Base-by-base conservation (phyloP, 2,797 vertebrate genomes). In the Molossus alvarezi region DNA sequence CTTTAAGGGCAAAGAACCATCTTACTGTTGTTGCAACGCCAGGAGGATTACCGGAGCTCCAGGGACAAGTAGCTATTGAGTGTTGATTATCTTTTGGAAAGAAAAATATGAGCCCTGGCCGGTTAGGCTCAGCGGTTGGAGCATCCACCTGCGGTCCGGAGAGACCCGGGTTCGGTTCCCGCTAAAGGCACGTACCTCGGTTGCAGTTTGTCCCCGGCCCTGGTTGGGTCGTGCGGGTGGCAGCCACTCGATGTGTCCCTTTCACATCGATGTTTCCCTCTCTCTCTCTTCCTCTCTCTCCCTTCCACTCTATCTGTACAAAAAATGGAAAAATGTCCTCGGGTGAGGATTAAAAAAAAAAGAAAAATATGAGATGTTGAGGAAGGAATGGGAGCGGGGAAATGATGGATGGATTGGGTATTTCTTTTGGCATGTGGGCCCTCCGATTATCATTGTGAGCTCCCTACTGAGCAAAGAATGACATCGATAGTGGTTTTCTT, bases 1-100 rank as follows among this genome's bases (percentile, higher is more conserved):
- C 82, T 97, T 92, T 76, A 80, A 90, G n/a, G 60, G 93, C 95
- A 95, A 95, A 94, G 81, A 95, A 93, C 21, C 51, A 69, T 93
- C 91, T 92, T 73, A 90, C 80, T 89, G 51, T 94, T 89, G 51
- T 94, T 86, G 77, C 20, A 60, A 12, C 76, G 37, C 60, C 60
- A 27, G 58, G 76, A 86, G 64, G 67, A 37, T 94, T 69, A 51
- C 88, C 0, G 21, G 89, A 85, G 91, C 55, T 33, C 21, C 0
- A 6, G 60, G 57, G 48, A 82, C 75, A 72, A 64, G 64, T 37
- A 29, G 82, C 88, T 91, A 33, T 75, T 71, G 65, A 94, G 73
- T 80, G 48, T 71, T 67, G 62, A 29, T 90, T 90, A 58, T 75
- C 77, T 83, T 88, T 72, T 48, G 37, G 21, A 87, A 60, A 90